Evolutionary conservation across 1,140 invertebrate genomes (phyloP), one percentile per base, ranked within the genome.

Genomic region (Cydia amplana): DNA sequence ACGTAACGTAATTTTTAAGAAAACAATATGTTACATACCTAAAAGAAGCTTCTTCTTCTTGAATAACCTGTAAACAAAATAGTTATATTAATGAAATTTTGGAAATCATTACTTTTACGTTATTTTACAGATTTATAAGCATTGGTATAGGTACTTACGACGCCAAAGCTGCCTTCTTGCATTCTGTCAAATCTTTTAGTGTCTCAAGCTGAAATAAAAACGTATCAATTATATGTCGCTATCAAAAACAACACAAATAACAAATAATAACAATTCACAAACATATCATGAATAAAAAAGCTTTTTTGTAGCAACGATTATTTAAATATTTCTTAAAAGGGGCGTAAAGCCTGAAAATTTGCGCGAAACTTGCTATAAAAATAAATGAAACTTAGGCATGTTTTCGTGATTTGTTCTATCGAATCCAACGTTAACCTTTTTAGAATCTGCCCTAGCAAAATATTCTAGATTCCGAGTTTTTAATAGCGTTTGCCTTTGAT

Each of bases 111-210:
- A 0, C 0, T 7, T 23, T 14, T 23, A 18, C 32, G 10, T 40
- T 23, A 46, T 23, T 43, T 10, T 43, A 18, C 40, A 14, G n/a
- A 20, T 36, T 20, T n/a, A 72, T 46, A 16, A 12, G 14, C 43
- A 16, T 46, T 0, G 9, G 55, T 25, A n/a, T n/a, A n/a, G n/a
- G 74, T 78, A 90, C 90, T 84, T 85, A 92, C 90, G 88, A 82
- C 65, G 87, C 80, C 51, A 92, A 73, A 23, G 87, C 85, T 3
- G 79, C 67, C 78, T 91, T 92, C 78, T 87, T 87, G 72, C 87
- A 92, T 79, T 92, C 88, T 76, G 91, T 91, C 75, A 91, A 83
- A 72, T 91, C 89, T 55, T 91, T 91, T 6, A 92, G 75, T 0
- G 87, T 88, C 72, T 92, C 89, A 74, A 92, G 73, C 90, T 91